Base-by-base conservation (phyloP, 2,113 vertebrate genomes). In the Plotosus lineatus region DNA sequence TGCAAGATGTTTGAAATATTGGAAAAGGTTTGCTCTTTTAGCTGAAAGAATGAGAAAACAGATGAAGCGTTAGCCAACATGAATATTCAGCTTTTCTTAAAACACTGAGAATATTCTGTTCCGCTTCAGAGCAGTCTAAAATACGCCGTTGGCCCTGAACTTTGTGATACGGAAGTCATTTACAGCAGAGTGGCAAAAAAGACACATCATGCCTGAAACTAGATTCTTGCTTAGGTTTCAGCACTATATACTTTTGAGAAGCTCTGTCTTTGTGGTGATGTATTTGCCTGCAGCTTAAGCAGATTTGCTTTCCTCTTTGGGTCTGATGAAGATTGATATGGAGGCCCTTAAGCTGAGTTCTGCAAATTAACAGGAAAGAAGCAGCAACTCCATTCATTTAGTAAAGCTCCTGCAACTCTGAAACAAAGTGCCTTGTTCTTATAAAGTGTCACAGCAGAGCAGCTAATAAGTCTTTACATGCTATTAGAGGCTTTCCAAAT, bases 401-500 rank as follows among this genome's bases (percentile, higher is more conserved):
- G 84, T 86, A 90, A 90, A 92, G 90, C 90, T 88, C 83, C 82
- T 53, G 84, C 87, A 88, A 90, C 89, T 88, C 83, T 85, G 79
- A 88, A 89, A 90, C 90, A 90, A 90, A 92, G 90, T 92, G 90
- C 86, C 77, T 86, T 85, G 36, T 88, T 91, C 83, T 82, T 90
- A 84, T 91, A 83, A 91, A 91, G 89, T 84, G 80, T 75, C 80
- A 17, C 48, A 69, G 82, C 85, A 85, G 88, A 88, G 86, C 85
- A 72, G 82, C 89, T 92, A 92, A 92, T 92, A 92, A 84, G 90
- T 91, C 91, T 92, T 92, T 89, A 92, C 77, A 85, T 90, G 88
- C 88, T 88, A 88, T 91, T 92, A 91, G 82, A 77, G 85, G 48
- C 78, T 80, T 90, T 89, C 89, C 88, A 89, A 89, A 90, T 87